Evolutionary conservation across 2,113 vertebrate genomes (phyloP), one percentile per base, ranked within the genome.

Genomic region (Pogonocichla stellata): DNA sequence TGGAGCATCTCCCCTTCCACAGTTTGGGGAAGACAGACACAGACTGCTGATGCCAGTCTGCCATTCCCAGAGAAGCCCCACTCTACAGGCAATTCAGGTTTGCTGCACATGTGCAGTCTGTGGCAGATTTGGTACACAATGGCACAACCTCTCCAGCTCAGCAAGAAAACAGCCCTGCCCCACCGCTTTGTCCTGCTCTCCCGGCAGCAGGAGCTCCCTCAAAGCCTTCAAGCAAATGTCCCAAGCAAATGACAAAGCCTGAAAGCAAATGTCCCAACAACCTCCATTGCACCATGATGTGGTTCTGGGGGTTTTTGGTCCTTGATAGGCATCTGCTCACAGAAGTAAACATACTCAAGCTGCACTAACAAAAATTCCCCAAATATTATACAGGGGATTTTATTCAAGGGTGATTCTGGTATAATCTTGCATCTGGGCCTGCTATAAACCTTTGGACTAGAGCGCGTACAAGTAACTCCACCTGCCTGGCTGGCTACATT

Each of bases 351-450:
- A 51, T 1, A 12, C 20, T 4, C 56, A 54, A 80, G 53, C 70
- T 53, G 48, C 47, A 36, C 23, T 26, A 78, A 40, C 28, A 57
- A 94, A 90, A 96, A 80, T 57, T 71, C 88, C 94, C 93, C 82
- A 2, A 33, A 92, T n/a, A 78, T 80, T 64, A 29, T 42, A 62
- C 1, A 14, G 86, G 94, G 72, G 64, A 94, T 95, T 96, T 95
- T 74, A 83, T 60, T 78, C 5, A 23, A 84, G 82, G 90, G 74
- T 24, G 24, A 91, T 83, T 93, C 70, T 67, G 66, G 70, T 77
- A 86, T 84, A 86, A 40, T 81, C 57, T 66, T 81, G 77, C 93
- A 92, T 72, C 93, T 88, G 88, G 48, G 61, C 66, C 84, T 50
- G 56, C 65, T 69, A 12, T 34, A 84, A 86, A 81, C 43, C 57